Conservation (phyloP, 2,888 invertebrate species). For the Cenopis cana region DNA sequence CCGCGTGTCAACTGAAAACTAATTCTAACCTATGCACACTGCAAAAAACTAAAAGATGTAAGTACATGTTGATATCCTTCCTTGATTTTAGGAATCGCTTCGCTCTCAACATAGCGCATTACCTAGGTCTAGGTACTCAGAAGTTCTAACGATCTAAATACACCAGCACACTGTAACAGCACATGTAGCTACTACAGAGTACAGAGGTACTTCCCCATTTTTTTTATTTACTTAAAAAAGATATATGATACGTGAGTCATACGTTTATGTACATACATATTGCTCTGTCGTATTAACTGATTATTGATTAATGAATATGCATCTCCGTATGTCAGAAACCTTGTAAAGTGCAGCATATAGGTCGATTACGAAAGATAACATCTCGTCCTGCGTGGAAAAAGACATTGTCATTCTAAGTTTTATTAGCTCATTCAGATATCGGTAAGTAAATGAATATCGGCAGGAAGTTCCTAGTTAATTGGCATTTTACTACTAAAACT, state of each 20-base stretch:
- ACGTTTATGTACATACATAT: not conserved
- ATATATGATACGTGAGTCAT: not conserved
- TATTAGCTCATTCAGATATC: not conserved
- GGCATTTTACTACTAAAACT: not conserved
- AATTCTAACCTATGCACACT: not conserved
- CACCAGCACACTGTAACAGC: no score
- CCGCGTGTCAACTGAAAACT: not conserved
- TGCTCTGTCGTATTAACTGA: not conserved
- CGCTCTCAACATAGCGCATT: not conserved
- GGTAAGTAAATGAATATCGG: not conserved
- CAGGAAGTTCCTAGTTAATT: not conserved
- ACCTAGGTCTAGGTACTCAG: no score
- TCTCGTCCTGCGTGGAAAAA: not conserved
- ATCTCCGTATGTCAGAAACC: not conserved
- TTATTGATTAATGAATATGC: not conserved
- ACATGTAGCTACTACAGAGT: not conserved
- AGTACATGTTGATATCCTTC: not conserved
- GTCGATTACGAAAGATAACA: not conserved
- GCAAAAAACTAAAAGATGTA: no score
- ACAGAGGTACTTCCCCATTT: not conserved
- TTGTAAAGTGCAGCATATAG: conserved; percentile 1
- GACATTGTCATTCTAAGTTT: not conserved
- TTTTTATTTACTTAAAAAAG: not conserved
- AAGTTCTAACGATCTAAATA: not conserved
- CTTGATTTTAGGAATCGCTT: not conserved